phyloP scores from a whole-genome alignment of 2,888 invertebrate species.

The Platycnemis pennipes region DNA sequence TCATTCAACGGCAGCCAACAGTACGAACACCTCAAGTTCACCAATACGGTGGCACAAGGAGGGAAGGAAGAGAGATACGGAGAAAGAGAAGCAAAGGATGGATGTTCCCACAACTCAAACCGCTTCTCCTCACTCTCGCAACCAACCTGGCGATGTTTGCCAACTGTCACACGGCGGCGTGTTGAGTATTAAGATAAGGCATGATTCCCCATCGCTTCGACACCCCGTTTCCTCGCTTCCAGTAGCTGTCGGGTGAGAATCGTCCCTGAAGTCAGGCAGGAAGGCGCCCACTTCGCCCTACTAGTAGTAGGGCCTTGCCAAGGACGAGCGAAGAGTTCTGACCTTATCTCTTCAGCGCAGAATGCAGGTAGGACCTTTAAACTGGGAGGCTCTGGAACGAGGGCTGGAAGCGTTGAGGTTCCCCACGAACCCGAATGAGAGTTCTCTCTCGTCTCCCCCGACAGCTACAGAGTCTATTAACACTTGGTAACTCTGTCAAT shows the following conservation, averaged over 20 bases:
- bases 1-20: not conserved
- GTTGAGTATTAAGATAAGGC: constrained; percentile 14
- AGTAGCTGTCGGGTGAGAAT: not conserved
- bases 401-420: not conserved
- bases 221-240: not conserved
- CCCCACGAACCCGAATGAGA: not conserved
- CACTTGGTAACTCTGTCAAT: too few species aligned
- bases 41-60: not conserved
- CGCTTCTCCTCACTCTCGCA: not conserved
- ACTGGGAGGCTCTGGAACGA: not conserved
- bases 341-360: not conserved
- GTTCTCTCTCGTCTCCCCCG: too few species aligned
- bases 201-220: not conserved
- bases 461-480: too few species aligned
- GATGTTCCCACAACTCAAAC: not conserved
- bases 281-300: not conserved
- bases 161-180: not conserved
- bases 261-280: not conserved
- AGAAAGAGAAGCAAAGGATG: not conserved
- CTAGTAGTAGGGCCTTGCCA: not conserved
- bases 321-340: not conserved
- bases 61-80: not conserved
- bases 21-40: not conserved
- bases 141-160: not conserved
- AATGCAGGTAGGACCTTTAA: not conserved